These are phyloP conservation scores for Serripes groenlandicus DNA, from an alignment of 2,888 invertebrate species.

Conservation along the genomic window DNA sequence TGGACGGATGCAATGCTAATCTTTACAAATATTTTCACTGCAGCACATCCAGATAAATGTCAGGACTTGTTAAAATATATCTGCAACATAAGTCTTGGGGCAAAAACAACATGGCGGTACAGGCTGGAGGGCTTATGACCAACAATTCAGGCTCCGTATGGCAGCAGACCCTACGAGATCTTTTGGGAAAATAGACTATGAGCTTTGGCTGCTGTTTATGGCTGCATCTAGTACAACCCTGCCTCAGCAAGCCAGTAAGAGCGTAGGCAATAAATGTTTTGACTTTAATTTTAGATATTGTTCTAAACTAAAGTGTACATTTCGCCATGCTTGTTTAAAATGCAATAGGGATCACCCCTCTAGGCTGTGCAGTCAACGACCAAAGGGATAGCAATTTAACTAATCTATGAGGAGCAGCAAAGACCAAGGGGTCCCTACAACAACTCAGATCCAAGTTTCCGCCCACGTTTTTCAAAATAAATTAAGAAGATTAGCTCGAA, in stretches of 20 bases:
- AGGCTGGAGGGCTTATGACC: slow-evolving; percentile 6
- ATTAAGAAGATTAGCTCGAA: too few species aligned
- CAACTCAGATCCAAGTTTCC: too few species aligned
- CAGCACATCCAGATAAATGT: not conserved
- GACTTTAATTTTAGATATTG: slow-evolving; percentile 13
- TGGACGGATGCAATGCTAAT: not conserved
- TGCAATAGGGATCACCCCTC: not conserved
- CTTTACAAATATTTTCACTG: not conserved
- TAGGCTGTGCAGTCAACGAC: too few species aligned
- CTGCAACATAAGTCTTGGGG: not conserved
- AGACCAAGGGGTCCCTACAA: too few species aligned
- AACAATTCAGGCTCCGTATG: not conserved
- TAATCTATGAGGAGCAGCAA: too few species aligned
- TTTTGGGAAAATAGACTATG: not conserved
- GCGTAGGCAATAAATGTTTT: not conserved
- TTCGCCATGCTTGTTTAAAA: not conserved
- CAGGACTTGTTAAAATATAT: not conserved
- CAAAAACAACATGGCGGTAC: not conserved
- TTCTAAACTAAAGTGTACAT: not conserved
- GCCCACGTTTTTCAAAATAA: too few species aligned
- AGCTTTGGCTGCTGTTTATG: not conserved
- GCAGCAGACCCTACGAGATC: not conserved
- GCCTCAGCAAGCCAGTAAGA: not conserved
- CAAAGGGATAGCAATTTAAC: too few species aligned
- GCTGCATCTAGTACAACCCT: not conserved